Percentiles rank a stretch among this genome's conserved stretches.
Conservation (phyloP, 2,888 invertebrate species). For the Phaonia tiefii region DNA sequence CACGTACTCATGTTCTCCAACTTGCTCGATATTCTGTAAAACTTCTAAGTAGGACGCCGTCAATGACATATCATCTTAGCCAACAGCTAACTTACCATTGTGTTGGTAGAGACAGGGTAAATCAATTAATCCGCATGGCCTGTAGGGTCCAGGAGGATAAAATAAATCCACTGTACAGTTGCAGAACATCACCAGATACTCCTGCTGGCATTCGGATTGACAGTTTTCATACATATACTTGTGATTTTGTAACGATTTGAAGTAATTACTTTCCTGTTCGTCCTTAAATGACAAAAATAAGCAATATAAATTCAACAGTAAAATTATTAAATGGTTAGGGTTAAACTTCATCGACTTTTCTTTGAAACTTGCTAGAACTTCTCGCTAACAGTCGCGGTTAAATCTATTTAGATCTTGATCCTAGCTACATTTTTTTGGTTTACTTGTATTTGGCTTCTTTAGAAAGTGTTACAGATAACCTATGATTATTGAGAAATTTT, state of each 20-base stretch:
- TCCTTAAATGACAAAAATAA: conserved; percentile 41
- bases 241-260: conserved; percentile 75
- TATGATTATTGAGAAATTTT: too few relatives aligned
- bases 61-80: not conserved
- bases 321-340: too few relatives aligned
- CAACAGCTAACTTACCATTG: conserved; percentile 68
- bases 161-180: conserved; percentile 79
- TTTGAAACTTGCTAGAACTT: not conserved
- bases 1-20: conserved; percentile 72
- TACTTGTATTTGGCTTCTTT: too few relatives aligned
- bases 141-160: conserved; percentile 72
- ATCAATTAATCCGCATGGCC: conserved; percentile 71
- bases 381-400: too few relatives aligned
- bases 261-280: conserved; percentile 71
- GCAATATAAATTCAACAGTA: not conserved
- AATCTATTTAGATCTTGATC: too few relatives aligned
- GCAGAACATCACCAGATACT: conserved; percentile 76
- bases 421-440: too few relatives aligned
- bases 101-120: conserved; percentile 71
- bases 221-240: conserved; percentile 78
- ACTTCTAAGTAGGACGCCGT: conserved; percentile 39
- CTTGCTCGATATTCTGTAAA: conserved; percentile 69
- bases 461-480: too few relatives aligned
- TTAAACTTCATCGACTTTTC: not conserved
- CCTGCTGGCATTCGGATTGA: conserved; percentile 78